Conservation (phyloP, 1,140 invertebrate species). For the Stegodyphus dumicola region DNA sequence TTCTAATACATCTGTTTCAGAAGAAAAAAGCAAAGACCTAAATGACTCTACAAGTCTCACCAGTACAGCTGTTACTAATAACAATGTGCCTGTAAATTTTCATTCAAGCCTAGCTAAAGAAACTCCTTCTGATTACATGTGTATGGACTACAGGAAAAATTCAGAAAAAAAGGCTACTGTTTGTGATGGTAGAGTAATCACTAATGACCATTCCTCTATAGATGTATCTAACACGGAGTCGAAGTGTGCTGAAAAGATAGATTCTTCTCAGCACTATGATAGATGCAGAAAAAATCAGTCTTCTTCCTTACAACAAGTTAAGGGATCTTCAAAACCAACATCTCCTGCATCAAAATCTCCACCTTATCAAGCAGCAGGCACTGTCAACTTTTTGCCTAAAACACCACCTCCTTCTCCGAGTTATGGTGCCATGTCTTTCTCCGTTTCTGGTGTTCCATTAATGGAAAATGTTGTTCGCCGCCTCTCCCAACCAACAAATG, state of each 20-base stretch:
- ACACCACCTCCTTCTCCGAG: conserved; percentile 53
- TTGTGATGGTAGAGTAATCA: neutral
- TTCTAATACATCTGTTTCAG: neutral
- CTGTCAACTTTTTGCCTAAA: conserved; percentile 23
- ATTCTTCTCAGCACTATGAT: neutral
- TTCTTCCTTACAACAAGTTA: conserved; percentile 18
- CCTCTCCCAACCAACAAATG: conserved; percentile 1
- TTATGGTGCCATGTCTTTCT: conserved; percentile 30
- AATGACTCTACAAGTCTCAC: neutral
- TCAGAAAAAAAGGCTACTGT: neutral
- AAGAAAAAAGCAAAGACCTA: neutral
- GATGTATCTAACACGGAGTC: neutral
- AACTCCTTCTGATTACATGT: conserved; percentile 47
- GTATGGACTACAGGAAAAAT: conserved; percentile 42
- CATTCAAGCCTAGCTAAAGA: neutral
- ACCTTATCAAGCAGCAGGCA: neutral
- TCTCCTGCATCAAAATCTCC: conserved; percentile 35
- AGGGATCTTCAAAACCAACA: conserved; percentile 8
- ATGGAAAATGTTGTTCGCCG: conserved; percentile 29
- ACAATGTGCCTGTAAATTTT: neutral
- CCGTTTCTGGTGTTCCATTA: conserved; percentile 24
- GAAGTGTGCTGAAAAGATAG: neutral
- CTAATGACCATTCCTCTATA: conserved; percentile 14
- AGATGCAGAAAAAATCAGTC: neutral
- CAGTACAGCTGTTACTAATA: neutral